These are phyloP conservation scores for Anser cygnoides DNA, from an alignment of 2,113 vertebrate species.

Conservation along the genomic window DNA sequence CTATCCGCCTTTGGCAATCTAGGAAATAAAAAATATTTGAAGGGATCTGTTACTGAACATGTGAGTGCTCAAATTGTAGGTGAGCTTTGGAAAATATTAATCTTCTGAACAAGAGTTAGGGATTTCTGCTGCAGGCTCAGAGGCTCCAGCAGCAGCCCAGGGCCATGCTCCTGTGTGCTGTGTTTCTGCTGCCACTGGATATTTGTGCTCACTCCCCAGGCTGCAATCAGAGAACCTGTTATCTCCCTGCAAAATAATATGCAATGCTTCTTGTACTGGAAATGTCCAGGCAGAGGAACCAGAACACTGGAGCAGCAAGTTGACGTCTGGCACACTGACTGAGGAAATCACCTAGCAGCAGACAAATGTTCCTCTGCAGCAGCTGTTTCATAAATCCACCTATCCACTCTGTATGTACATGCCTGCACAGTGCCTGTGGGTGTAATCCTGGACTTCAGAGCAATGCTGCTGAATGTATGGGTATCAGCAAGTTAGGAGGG, in stretches of 20 bases:
- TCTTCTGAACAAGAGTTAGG: not conserved
- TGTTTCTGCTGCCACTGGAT: not conserved
- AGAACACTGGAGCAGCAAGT: not conserved
- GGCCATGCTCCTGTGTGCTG: not conserved
- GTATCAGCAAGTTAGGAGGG: not conserved
- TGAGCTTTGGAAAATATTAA: not conserved
- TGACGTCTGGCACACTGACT: not conserved
- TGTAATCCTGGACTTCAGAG: not conserved
- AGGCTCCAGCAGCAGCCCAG: not conserved
- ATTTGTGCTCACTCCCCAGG: not conserved
- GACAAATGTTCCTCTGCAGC: not conserved
- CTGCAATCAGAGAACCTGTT: not conserved
- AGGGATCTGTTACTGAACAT: not conserved
- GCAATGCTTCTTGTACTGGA: not conserved
- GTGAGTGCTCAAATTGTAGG: not conserved
- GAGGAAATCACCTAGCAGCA: not conserved
- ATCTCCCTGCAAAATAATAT: accelerated
- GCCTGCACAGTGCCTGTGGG: accelerated
- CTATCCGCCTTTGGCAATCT: too few relatives aligned
- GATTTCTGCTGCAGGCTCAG: not conserved
- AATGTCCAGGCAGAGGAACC: not conserved
- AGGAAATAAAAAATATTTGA: not conserved
- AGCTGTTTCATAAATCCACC: not conserved
- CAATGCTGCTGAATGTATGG: accelerated
- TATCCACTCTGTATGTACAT: accelerated